Evolutionary conservation across 2,888 invertebrate genomes (phyloP), one percentile per base, ranked within the genome.

Genomic region (Prenolepis imparis): DNA sequence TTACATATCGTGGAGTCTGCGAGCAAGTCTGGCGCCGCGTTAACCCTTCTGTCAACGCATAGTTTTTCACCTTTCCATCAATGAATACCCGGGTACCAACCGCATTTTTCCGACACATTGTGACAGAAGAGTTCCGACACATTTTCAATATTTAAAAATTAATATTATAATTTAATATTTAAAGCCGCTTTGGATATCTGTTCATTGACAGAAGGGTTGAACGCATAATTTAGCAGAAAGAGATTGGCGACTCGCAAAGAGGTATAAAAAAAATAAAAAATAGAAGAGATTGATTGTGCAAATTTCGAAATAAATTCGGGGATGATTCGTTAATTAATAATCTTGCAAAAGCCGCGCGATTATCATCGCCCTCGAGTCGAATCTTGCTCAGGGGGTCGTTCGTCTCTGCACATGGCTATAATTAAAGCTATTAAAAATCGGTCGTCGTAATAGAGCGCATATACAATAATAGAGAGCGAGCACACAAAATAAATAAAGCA

Each of bases 401-500:
- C 68, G 18, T 32, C 3, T 24, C 8, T 39, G 32, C 52, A 8
- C 18, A 48, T 48, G 12, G 48, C 78, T 24, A 48, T n/a, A n/a
- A n/a, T 83, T 63, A 36, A 36, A 52, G 52, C 57, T 21, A 48
- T 77, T 52, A 63, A 81, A 72, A 72, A 36, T 52, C 8, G 21
- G 36, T 21, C 8, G 21, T 12, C 32, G 18, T 44, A 41, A 32
- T 44, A 52, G 48, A 4, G n/a, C 15, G 39, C 52, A 63, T 4
- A 48, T 67, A 57, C 28, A 28, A 28, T 28, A 74, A 41, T 72
- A 44, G 64, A 63, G 68, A 39, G 24, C 63, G 64, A 9, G 64
- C 48, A 36, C 36, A 36, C 5, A 59, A 82, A 82, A 83, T 86
- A 84, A 87, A 87, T 82, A 86, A 83, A 82, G 55, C 55, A 44